phyloP scores from a whole-genome alignment of 2,797 vertebrate genomes.

The Rhabdophis nuchalis region DNA sequence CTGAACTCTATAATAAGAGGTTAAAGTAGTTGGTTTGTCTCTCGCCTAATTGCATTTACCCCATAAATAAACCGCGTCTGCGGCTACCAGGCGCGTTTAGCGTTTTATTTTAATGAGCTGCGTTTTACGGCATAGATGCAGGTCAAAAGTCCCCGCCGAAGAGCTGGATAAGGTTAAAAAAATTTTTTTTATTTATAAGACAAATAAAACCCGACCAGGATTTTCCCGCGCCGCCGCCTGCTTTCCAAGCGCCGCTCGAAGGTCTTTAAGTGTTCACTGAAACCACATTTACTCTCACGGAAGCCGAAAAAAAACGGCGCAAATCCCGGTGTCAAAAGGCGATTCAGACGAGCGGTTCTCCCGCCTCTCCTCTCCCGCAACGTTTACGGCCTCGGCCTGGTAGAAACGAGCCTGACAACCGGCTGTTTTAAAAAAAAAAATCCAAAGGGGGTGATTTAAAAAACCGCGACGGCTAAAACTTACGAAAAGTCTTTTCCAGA shows the following conservation, averaged over 20 bases:
- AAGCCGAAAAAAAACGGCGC: not conserved
- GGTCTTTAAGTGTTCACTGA: slow-evolving; percentile 28
- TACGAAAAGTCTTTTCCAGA: slow-evolving; percentile 64
- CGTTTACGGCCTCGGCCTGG: slow-evolving; percentile 35
- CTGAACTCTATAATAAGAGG: slow-evolving; percentile 58
- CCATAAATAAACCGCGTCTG: slow-evolving; percentile 53
- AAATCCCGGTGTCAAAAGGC: not conserved
- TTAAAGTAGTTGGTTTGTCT: slow-evolving; percentile 43
- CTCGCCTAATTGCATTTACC: slow-evolving; percentile 62
- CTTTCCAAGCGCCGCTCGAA: not conserved
- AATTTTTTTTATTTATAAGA: slow-evolving; percentile 35
- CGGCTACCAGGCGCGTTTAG: slow-evolving; percentile 64
- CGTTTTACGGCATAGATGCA: slow-evolving; percentile 58
- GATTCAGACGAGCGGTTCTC: slow-evolving; percentile 27
- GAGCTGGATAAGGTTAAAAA: slow-evolving; percentile 33
- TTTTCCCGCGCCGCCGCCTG: slow-evolving; percentile 33
- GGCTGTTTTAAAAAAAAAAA: slow-evolving; percentile 23
- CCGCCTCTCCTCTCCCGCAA: not conserved
- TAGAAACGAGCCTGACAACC: slow-evolving; percentile 49
- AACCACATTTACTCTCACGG: not conserved
- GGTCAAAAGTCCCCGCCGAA: slow-evolving; percentile 54
- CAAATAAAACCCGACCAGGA: slow-evolving; percentile 42
- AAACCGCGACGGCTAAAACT: slow-evolving; percentile 63
- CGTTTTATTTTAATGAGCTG: slow-evolving; percentile 70
- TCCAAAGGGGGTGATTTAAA: slow-evolving; percentile 58